Evolutionary conservation across 1,140 invertebrate species (phyloP), one percentile per base, ranked within the genome.

Genomic region (Asbolus verrucosus): DNA sequence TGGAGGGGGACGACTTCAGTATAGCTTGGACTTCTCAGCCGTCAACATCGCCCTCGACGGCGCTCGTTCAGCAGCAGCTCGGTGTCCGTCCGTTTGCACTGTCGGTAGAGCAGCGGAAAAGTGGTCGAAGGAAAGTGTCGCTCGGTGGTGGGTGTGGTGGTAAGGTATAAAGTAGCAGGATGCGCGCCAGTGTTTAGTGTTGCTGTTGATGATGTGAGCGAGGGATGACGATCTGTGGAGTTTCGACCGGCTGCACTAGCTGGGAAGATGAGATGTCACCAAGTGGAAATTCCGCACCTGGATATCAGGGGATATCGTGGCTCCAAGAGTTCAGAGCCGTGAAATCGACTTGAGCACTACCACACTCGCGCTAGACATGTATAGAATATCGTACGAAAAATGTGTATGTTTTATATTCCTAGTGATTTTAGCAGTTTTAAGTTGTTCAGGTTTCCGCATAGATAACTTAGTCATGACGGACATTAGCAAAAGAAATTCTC

Each of bases 361-460:
- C 43, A 62, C 54, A 67, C 59, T 68, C 71, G 71, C 70, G 62
- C 72, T 74, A 81, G 80, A 80, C 78, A 81, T 81, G 80, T 79
- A 73, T 79, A 75, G 74, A 76, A 75, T 79, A 78, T 78, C 78
- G 78, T 76, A 75, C 76, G 76, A 76, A 77, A 79, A 77, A 79
- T 81, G 80, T 76, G 76, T 79, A 79, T 80, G 78, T 78, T 77
- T 80, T 77, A 66, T 80, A 75, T 79, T 79, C 71, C 75, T 81
- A 79, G 77, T 78, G 77, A 76, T 79, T 67, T 74, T 80, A 77
- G 75, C 75, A 61, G 73, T 79, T 74, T 75, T 79, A 66, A 78
- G 78, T 78, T 81, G 80, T 78, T 80, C 78, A 66, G 79, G 75
- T 76, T 80, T 80, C 80, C 79, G 75, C 78, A 80, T 78, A 76